Evolutionary conservation across 2,113 vertebrate genomes (phyloP).

Genomic region (Falco punctatus): DNA sequence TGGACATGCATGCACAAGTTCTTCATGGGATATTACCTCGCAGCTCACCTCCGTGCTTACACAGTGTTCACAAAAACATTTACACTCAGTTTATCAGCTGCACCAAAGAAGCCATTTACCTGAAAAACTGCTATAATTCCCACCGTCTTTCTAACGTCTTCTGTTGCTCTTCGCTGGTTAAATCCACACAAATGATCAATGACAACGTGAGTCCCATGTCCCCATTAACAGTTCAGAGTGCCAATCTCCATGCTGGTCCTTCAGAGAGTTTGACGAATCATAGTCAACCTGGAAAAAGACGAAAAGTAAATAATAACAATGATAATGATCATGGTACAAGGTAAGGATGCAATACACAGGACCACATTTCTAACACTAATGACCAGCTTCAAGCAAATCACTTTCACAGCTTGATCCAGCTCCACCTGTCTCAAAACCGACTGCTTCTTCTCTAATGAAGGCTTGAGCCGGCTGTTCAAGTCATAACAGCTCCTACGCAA

Average conservation of each 20-base stretch:
- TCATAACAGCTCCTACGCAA: slow-evolving; percentile 84
- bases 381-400: slow-evolving; percentile 78
- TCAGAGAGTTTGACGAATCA: slow-evolving; percentile 65
- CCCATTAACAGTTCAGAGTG: slow-evolving; percentile 73
- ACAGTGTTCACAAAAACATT: not conserved
- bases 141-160: slow-evolving; percentile 51
- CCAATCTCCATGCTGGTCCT: slow-evolving; percentile 69
- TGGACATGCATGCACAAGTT: accelerated
- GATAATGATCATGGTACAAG: slow-evolving; percentile 4
- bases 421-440: slow-evolving; percentile 83
- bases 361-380: slow-evolving; percentile 72
- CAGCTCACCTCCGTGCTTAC: not conserved
- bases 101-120: slow-evolving; percentile 66
- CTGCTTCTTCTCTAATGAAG: slow-evolving; percentile 83
- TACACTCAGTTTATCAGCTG: not conserved
- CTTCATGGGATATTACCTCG: not conserved
- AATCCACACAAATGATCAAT: slow-evolving; percentile 77
- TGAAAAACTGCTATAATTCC: slow-evolving; percentile 67
- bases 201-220: slow-evolving; percentile 83
- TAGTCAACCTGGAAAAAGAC: slow-evolving; percentile 77
- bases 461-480: slow-evolving; percentile 83
- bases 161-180: slow-evolving; percentile 65
- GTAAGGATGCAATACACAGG: slow-evolving; percentile 44
- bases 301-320: slow-evolving; percentile 28
- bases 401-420: slow-evolving; percentile 76